Conservation (phyloP, 2,113 vertebrate species). For the Perognathus longimembris region DNA sequence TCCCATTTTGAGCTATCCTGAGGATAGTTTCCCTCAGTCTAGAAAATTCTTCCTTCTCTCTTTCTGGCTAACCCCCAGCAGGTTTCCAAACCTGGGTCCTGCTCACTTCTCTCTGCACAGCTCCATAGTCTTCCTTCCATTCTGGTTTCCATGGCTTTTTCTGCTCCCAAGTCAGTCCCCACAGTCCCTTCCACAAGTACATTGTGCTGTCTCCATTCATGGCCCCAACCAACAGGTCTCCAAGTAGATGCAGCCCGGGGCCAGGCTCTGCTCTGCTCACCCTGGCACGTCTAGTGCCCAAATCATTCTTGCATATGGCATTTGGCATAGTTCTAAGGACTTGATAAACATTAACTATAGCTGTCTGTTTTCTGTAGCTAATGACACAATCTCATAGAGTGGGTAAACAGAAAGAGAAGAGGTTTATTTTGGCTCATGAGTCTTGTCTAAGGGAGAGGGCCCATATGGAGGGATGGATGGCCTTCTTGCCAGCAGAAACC, state of each 20-base stretch:
- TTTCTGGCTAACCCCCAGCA: background rate
- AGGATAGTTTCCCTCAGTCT: background rate
- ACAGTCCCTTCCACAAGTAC: background rate
- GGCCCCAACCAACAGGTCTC: background rate
- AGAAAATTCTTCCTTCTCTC: background rate
- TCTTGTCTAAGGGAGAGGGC: background rate
- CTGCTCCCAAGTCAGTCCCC: background rate
- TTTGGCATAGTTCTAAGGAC: slow-evolving; percentile 17
- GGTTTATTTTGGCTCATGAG: background rate
- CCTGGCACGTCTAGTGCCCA: background rate
- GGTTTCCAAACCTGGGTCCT: background rate
- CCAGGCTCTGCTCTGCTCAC: background rate
- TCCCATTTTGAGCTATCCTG: background rate
- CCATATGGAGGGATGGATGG: background rate
- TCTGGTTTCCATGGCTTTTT: background rate
- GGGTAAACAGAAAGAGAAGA: background rate
- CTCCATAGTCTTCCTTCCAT: background rate
- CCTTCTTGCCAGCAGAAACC: too few relatives aligned
- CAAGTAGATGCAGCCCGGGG: background rate
- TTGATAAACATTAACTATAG: background rate
- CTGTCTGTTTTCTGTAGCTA: background rate
- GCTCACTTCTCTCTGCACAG: background rate
- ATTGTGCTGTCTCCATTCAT: background rate
- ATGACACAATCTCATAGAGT: background rate
- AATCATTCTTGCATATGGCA: background rate